Conservation (phyloP, 2,888 invertebrate genomes). For the Micoletzkya japonica region DNA sequence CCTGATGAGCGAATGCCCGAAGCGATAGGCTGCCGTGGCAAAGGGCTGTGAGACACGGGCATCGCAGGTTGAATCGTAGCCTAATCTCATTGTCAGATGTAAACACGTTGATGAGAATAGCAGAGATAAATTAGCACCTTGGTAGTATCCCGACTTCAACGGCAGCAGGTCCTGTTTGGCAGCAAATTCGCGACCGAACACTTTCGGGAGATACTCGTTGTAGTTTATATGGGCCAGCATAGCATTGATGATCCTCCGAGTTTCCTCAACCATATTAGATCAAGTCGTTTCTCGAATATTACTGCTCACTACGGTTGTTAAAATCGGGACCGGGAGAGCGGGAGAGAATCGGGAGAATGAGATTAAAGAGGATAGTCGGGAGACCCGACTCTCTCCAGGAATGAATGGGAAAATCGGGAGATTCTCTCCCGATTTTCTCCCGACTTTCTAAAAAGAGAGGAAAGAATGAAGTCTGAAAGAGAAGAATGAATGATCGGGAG, state of each 20-base stretch:
- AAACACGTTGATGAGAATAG: background rate
- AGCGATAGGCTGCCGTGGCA: conserved; percentile 85
- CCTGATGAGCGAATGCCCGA: conserved; percentile 70
- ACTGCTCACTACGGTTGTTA: background rate
- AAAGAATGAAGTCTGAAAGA: too few species aligned
- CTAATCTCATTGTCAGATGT: conserved; percentile 22
- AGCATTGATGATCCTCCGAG: conserved; percentile 66
- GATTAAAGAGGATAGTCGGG: too few species aligned
- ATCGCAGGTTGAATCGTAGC: conserved; percentile 76
- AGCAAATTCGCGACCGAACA: conserved; percentile 83
- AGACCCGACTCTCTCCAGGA: too few species aligned
- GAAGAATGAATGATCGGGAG: too few species aligned
- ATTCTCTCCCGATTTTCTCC: too few species aligned
- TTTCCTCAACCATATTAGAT: conserved; percentile 58
- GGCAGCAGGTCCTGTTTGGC: conserved; percentile 84
- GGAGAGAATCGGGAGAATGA: too few species aligned
- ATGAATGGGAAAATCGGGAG: too few species aligned
- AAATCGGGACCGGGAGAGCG: too few species aligned
- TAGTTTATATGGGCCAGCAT: conserved; percentile 70
- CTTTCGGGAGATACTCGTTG: conserved; percentile 74
- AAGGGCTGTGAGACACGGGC: conserved; percentile 88
- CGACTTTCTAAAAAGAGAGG: too few species aligned
- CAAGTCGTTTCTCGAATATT: background rate
- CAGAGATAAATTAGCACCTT: conserved; percentile 29
- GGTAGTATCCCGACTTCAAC: conserved; percentile 67